Percentiles rank a stretch among this genome's conserved stretches.
These are phyloP conservation scores for Cichladusa arquata DNA, from an alignment of 2,113 vertebrate genomes.

Conservation along the genomic window DNA sequence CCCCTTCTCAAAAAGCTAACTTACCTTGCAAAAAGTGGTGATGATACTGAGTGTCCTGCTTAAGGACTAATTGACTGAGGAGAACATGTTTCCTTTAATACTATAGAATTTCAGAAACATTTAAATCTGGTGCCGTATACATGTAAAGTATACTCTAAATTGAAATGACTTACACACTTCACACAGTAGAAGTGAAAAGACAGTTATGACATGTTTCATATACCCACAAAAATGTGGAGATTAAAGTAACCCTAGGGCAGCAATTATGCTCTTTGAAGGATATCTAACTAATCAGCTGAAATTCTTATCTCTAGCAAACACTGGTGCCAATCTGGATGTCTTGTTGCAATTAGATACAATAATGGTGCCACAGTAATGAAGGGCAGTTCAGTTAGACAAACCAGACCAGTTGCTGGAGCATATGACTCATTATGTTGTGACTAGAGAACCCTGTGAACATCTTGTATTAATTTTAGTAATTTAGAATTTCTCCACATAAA, in stretches of 20 bases:
- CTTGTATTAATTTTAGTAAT: slow-evolving; percentile 8
- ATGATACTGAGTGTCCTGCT: not conserved
- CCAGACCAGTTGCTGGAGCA: not conserved
- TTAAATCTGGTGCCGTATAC: not conserved
- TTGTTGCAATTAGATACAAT: not conserved
- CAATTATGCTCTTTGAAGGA: slow-evolving; percentile 1
- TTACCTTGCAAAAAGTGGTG: not conserved
- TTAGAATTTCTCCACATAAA: not conserved
- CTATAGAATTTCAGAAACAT: not conserved
- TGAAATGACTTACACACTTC: not conserved
- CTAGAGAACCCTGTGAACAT: not conserved
- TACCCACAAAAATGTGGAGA: not conserved
- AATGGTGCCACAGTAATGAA: not conserved
- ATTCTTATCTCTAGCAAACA: not conserved
- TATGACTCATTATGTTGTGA: slow-evolving; percentile 16
- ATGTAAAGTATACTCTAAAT: not conserved
- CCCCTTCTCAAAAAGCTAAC: not conserved
- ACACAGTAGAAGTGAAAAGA: not conserved
- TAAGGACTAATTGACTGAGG: not conserved
- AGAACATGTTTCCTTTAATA: not conserved
- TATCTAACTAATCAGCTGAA: slow-evolving; percentile 26
- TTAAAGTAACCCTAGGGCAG: slow-evolving; percentile 8
- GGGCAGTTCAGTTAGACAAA: not conserved
- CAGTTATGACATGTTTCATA: not conserved
- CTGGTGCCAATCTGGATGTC: not conserved